These are phyloP conservation scores for Chironomus riparius DNA, from an alignment of 2,888 invertebrate species.

Conservation along the genomic window DNA sequence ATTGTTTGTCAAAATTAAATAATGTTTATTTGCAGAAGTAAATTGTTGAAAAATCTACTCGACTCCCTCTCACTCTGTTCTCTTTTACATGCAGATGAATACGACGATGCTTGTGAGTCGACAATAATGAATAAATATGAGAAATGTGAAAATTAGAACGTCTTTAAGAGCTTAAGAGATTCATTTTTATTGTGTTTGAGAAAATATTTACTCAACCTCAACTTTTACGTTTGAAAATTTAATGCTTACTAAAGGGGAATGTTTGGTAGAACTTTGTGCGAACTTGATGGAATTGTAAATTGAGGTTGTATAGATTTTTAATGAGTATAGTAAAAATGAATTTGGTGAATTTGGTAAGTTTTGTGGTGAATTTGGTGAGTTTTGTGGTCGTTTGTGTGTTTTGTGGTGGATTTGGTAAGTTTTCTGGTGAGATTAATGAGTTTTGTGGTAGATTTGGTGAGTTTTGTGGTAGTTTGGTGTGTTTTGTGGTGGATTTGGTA, in stretches of 20 bases:
- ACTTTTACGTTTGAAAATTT: no score
- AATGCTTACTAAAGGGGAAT: background rate
- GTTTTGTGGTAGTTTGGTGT: no score
- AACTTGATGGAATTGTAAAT: background rate
- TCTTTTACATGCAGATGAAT: background rate
- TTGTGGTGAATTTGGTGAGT: no score
- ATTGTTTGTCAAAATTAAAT: constrained; percentile 3
- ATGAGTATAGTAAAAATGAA: background rate
- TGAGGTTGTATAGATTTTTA: no score
- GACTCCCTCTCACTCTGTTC: background rate
- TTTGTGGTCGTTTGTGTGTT: no score
- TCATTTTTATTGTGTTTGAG: no score
- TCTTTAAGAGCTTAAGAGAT: background rate
- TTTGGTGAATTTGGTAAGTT: no score
- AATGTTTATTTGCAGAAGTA: background rate
- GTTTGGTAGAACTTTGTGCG: background rate
- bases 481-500: no score
- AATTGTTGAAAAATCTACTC: background rate
- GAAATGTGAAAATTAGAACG: constrained; percentile 10
- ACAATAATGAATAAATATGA: background rate
- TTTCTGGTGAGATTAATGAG: no score
- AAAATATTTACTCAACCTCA: constrained; percentile 1
- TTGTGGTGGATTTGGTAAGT: no score
- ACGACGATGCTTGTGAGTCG: no score
- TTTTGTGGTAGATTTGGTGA: no score